These are phyloP conservation scores for Leptothorax acervorum DNA, from an alignment of 2,888 invertebrate species.

Conservation along the genomic window DNA sequence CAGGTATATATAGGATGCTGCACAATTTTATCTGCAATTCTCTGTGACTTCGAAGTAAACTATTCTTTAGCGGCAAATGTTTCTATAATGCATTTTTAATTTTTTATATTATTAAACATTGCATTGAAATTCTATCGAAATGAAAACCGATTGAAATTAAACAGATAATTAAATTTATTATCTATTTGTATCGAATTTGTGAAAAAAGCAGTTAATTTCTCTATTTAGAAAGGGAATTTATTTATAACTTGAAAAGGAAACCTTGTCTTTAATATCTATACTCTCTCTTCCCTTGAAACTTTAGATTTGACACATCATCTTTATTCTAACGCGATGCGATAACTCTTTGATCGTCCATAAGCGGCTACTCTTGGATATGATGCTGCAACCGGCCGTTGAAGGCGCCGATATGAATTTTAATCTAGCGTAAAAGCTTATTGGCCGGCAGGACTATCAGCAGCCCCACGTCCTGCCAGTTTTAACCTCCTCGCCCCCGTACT, in stretches of 20 bases:
- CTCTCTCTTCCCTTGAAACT: neutral
- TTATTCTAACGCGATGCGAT: neutral
- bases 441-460: conserved; percentile 39
- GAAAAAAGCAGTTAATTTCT: neutral
- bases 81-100: neutral
- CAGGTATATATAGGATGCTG: neutral
- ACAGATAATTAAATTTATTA: neutral
- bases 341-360: conserved; percentile 14
- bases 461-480: conserved; percentile 32
- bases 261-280: neutral
- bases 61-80: neutral
- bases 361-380: neutral
- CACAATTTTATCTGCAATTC: conserved; percentile 4
- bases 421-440: conserved; percentile 75
- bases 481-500: neutral
- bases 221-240: neutral
- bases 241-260: neutral
- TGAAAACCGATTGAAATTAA: neutral
- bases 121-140: neutral
- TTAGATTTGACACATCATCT: conserved; percentile 16
- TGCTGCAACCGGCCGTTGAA: conserved; percentile 7
- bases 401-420: conserved; percentile 76
- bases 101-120: neutral
- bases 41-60: neutral
- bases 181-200: neutral